A percentile compares a stretch with the other conserved stretches of the same genome.
Conservation (phyloP, 2,797 vertebrate genomes). For the Sarcophilus harrisii region DNA sequence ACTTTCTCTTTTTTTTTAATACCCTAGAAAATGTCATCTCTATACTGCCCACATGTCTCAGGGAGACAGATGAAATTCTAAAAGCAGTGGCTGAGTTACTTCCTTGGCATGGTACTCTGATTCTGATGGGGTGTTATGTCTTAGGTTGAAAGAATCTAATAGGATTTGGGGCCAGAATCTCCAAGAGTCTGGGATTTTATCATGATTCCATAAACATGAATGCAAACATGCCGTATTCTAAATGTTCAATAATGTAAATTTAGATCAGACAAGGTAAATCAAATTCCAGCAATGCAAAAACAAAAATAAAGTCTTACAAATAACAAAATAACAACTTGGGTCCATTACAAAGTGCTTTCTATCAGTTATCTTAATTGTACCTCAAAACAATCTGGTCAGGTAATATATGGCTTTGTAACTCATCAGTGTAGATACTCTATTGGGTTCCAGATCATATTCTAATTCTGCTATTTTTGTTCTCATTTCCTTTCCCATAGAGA, state of each 20-base stretch:
- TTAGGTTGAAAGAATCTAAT: conserved; percentile 67
- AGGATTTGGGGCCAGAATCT: conserved; percentile 76
- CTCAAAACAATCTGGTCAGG: neutral
- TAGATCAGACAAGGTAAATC: conserved; percentile 30
- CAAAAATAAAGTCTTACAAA: conserved; percentile 47
- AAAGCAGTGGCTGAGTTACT: conserved; percentile 29
- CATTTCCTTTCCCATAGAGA: neutral
- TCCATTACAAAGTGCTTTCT: neutral
- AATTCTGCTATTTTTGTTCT: neutral
- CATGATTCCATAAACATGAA: conserved; percentile 76
- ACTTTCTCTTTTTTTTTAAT: neutral
- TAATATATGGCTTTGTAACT: neutral
- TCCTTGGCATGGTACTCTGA: conserved; percentile 63
- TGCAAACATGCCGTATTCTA: conserved; percentile 55
- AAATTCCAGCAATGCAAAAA: conserved; percentile 60
- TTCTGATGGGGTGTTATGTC: conserved; percentile 66
- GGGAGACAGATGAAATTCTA: conserved; percentile 9
- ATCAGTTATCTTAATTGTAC: neutral
- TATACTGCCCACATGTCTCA: neutral
- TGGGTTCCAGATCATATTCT: neutral
- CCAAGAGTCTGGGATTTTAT: conserved; percentile 75
- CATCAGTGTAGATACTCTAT: neutral
- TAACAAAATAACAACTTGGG: neutral
- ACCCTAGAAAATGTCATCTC: neutral
- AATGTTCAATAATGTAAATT: conserved; percentile 38